A percentile compares a stretch with the other conserved stretches of the same genome.
Conservation (phyloP, 2,888 invertebrate species). For the Mythimna vitellina region DNA sequence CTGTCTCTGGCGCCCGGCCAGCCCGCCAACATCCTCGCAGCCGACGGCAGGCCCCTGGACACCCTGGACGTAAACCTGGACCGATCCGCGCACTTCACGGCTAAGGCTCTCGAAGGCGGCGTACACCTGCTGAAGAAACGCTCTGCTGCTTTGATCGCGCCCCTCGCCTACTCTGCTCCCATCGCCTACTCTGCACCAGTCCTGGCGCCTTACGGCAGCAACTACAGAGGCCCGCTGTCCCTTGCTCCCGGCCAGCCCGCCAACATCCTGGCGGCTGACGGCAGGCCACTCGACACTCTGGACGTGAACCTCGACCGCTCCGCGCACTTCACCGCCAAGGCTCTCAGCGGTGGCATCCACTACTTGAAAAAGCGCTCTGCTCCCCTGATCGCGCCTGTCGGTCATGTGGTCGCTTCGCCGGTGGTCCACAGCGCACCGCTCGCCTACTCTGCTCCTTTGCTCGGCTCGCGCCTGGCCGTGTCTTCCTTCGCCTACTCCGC, state of each 20-base stretch:
- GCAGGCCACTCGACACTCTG: constrained; percentile 85
- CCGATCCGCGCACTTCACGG: constrained; percentile 83
- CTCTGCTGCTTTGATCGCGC: constrained; percentile 68
- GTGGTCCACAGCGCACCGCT: constrained; percentile 58
- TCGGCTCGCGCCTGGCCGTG: constrained; percentile 30
- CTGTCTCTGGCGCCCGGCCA: constrained; percentile 86
- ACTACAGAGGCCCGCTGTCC: constrained; percentile 85
- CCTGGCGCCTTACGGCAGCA: constrained; percentile 65
- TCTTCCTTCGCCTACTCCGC: constrained; percentile 49
- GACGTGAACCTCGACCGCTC: constrained; percentile 86
- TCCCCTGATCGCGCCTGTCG: constrained; percentile 63
- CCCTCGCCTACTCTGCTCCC: constrained; percentile 46
- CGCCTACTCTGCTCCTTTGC: constrained; percentile 76
- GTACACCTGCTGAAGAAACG: constrained; percentile 82
- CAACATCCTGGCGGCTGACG: constrained; percentile 82
- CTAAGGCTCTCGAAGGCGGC: constrained; percentile 77
- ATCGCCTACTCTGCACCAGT: constrained; percentile 71
- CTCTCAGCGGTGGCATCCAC: constrained; percentile 71
- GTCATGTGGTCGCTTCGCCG: constrained; percentile 44
- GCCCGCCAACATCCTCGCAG: constrained; percentile 83
- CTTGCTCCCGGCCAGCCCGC: constrained; percentile 87
- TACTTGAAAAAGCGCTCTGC: constrained; percentile 80
- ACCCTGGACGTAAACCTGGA: constrained; percentile 86
- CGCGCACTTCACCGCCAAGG: constrained; percentile 81
- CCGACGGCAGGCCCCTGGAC: constrained; percentile 86